Base-by-base conservation (phyloP, 2,797 vertebrate genomes). In the Halcyon smyrnensis region DNA sequence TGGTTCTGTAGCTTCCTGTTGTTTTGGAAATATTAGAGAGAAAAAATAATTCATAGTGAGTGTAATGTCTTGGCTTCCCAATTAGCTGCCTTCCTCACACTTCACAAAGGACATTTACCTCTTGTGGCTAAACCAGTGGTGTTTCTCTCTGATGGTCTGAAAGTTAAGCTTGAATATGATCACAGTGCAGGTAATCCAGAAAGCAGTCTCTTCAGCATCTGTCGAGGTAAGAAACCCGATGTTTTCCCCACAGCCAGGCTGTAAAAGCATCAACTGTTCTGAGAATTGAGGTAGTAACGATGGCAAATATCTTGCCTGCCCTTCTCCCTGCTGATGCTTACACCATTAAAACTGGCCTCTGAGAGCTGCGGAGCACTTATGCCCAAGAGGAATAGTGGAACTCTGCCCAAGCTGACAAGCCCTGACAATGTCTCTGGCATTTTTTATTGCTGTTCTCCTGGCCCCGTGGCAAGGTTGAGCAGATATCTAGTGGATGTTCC, bases 321-420 rank as follows among this genome's bases (percentile, higher is more conserved):
- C 12, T 86, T 71, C 32, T 43, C 36, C 20, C 45, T 62, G 30
- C 16, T 28, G 36, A 12, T 43, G 30, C 9, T 78, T 37, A 68
- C 27, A 27, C 15, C 28, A 50, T 60, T 63, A 84, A 79, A 87
- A 63, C 50, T 24, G 48, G 5, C 62, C 37, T 43, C 46, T 63
- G 1, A 0, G 0, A 64, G 28, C 9, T 60, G 20, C 43, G 57
- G 34, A 68, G 17, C 19, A 8, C n/a, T 87, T 51, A 45, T 41
- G 25, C 37, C 37, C 30, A 45, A 53, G 37, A 74, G 60, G 93
- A 86, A 43, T 0, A 56, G 30, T 4, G 5, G 71, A 88, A 69
- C 30, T 39, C 12, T 64, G 74, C 39, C 45, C 14, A 32, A 28
- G 56, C 0, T 67, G 70, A 77, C 5, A 4, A 91, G 51, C 23